Base-by-base conservation (phyloP, 2,113 vertebrate genomes). In the Electrona antarctica region DNA sequence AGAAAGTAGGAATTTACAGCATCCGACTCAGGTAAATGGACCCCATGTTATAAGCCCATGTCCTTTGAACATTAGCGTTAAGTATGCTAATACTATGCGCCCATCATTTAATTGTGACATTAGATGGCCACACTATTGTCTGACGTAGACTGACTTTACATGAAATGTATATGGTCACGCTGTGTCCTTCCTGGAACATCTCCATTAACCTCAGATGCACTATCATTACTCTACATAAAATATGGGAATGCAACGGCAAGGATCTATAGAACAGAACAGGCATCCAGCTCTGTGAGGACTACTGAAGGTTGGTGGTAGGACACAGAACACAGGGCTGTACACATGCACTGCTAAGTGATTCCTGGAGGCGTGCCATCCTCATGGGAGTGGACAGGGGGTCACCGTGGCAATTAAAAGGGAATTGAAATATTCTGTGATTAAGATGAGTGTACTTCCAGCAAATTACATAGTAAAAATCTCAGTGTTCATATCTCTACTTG, bases 311-410 rank as follows among this genome's bases (percentile, higher is more conserved):
- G 69, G 29, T 54, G 11, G 41, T 33, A 54, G 62, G 67, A 64
- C 60, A 10, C 8, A 58, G 62, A 62, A 71, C 7, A 54, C 7
- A 15, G 73, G 64, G 64, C 56, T 49, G 29, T 62, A 21, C 21
- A 21, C 21, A 21, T 21, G 21, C 77, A 71, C 60, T 81, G 85
- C 57, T 21, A 84, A 81, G 76, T 57, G 60, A 81, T 76, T 87
- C 68, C 67, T 82, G 84, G 65, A 82, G n/a, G 50, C 8, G 71
- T 61, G 65, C 70, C 80, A 71, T 8, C 51, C 57, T 54, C 50
- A 61, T 50, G 61, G 14, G 68, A 68, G 14, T 60, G 46, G 68
- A 67, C 56, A 59, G 52, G 58, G 33, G 80, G 63, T 86, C 75
- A 77, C 46, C 0, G 21, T 76, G 74, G 75, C 64, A 58, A 78